These are phyloP conservation scores for Heteromurus nitidus DNA, from an alignment of 2,888 invertebrate genomes.

Conservation along the genomic window DNA sequence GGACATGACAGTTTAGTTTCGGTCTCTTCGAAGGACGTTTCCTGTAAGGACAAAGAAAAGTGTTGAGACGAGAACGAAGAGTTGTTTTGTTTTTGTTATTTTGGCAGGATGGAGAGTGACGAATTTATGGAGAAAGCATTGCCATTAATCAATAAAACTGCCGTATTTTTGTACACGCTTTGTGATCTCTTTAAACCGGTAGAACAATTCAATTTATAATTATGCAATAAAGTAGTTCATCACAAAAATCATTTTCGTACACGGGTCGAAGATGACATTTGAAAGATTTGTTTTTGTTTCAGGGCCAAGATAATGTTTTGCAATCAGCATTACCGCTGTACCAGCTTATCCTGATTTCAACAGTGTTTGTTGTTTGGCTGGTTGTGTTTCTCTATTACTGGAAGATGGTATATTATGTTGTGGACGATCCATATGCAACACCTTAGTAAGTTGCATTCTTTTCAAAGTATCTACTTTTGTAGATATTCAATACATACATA, in stretches of 20 bases:
- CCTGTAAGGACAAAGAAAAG: too few relatives aligned
- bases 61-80: too few relatives aligned
- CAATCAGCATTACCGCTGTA: slow-evolving; percentile 69
- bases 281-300: too few relatives aligned
- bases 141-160: slow-evolving; percentile 54
- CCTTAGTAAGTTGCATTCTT: slow-evolving; percentile 64
- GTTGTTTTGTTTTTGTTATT: too few relatives aligned
- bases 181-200: slow-evolving; percentile 55
- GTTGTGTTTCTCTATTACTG: slow-evolving; percentile 68
- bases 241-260: background rate
- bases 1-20: too few relatives aligned
- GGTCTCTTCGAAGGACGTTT: too few relatives aligned
- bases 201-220: too few relatives aligned
- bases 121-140: too few relatives aligned
- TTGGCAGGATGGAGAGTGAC: too few relatives aligned
- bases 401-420: slow-evolving; percentile 67
- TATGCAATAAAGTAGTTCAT: background rate
- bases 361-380: slow-evolving; percentile 60
- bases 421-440: slow-evolving; percentile 70
- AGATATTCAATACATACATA: background rate
- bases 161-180: slow-evolving; percentile 42
- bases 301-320: too few relatives aligned
- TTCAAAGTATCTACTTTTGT: background rate
- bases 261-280: too few relatives aligned
- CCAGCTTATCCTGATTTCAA: slow-evolving; percentile 53